Percentiles rank a stretch among this genome's conserved stretches.
Conservation (phyloP, 37 sponge, comb jelly and placozoan species). For the Halisarca cf. caerulea region DNA sequence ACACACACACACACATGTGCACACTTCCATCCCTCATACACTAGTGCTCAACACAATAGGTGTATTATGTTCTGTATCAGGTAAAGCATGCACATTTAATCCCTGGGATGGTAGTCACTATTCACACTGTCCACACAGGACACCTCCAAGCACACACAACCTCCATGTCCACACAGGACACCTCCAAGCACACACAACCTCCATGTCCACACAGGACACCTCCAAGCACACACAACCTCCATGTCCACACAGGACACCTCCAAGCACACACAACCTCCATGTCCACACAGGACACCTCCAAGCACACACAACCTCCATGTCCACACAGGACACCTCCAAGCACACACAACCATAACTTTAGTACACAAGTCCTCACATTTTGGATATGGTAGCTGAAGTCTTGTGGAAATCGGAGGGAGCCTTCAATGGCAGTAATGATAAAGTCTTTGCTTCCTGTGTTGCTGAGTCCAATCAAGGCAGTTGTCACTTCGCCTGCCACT, state of each 20-base stretch:
- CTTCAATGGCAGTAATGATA: slow-evolving; percentile 73
- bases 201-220: too few relatives aligned
- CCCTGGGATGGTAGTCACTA: not conserved
- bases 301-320: too few relatives aligned
- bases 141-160: too few relatives aligned
- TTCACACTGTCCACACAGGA: too few relatives aligned
- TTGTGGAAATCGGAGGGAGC: slow-evolving; percentile 87
- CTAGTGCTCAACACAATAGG: not conserved
- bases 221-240: too few relatives aligned
- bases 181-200: too few relatives aligned
- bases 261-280: too few relatives aligned
- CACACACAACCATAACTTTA: too few relatives aligned
- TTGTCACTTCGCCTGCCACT: slow-evolving; percentile 63
- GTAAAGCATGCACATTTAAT: slow-evolving; percentile 27
- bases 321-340: too few relatives aligned
- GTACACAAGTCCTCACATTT: slow-evolving; percentile 76
- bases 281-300: too few relatives aligned
- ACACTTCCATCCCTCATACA: not conserved
- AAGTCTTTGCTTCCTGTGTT: slow-evolving; percentile 58
- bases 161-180: too few relatives aligned
- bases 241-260: too few relatives aligned
- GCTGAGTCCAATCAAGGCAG: slow-evolving; percentile 69
- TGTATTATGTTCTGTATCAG: slow-evolving; percentile 44
- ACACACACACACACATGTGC: not conserved
- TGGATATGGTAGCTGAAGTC: slow-evolving; percentile 92